A percentile compares a stretch with the other conserved stretches of the same genome.
Conservation (phyloP, 2,113 vertebrate species). For the Callipepla californica region DNA sequence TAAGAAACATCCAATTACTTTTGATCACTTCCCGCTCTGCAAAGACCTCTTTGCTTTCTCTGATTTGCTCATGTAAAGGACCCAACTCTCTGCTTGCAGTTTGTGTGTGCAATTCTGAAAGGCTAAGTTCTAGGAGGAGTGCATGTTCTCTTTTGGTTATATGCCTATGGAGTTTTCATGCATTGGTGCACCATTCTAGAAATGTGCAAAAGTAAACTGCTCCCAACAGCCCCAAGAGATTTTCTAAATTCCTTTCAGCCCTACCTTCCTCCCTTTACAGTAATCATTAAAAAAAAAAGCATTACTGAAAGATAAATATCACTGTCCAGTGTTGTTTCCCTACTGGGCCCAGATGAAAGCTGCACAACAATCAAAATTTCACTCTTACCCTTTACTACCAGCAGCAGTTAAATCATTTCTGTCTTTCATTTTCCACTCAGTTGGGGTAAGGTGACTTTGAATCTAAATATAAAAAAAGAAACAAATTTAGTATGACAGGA, state of each 20-base stretch:
- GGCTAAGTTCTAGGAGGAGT: neutral
- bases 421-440: neutral
- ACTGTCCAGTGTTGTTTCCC: neutral
- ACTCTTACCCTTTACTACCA: neutral
- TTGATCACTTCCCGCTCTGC: neutral
- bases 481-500: neutral
- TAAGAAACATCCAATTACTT: neutral
- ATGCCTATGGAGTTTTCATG: neutral
- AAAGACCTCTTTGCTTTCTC: neutral
- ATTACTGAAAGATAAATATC: constrained; percentile 26
- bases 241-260: constrained; percentile 39
- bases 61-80: neutral
- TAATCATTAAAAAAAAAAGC: neutral
- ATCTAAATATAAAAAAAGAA: neutral
- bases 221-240: neutral
- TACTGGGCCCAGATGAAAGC: neutral
- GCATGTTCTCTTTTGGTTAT: neutral
- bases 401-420: neutral
- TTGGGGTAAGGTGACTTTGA: neutral
- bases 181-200: neutral
- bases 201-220: neutral
- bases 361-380: neutral
- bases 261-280: neutral
- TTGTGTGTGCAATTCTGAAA: neutral
- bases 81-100: neutral